These are phyloP conservation scores for Rutpela maculata DNA, from an alignment of 2,888 invertebrate species.

Conservation along the genomic window DNA sequence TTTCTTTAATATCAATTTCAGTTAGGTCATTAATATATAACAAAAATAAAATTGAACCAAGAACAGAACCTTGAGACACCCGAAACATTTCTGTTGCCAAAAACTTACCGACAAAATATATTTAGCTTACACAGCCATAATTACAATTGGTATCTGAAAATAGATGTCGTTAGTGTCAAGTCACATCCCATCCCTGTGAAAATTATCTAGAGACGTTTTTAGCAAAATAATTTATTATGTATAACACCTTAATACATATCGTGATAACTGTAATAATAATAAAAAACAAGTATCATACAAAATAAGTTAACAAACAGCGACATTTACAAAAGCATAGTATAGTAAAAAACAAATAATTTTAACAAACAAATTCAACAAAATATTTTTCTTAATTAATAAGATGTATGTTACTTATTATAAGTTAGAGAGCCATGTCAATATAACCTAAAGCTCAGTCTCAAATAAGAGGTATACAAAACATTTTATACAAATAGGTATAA, in stretches of 20 bases:
- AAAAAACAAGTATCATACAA: not conserved
- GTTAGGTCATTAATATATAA: no score
- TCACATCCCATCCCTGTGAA: no score
- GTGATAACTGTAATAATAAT: not conserved
- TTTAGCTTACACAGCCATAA: no score
- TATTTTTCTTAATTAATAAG: not conserved
- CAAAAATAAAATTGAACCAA: no score
- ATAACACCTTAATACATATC: not conserved
- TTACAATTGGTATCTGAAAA: no score
- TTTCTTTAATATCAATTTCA: no score
- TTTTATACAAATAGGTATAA: not conserved
- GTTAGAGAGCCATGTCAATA: not conserved
- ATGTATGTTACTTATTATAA: not conserved
- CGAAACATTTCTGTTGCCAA: no score
- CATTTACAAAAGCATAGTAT: not conserved
- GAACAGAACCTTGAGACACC: no score
- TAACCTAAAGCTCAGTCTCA: constrained; percentile 13
- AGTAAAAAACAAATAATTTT: not conserved
- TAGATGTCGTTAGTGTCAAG: no score
- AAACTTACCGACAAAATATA: no score
- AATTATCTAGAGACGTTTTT: not conserved
- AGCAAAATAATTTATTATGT: not conserved
- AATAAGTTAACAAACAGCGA: not conserved
- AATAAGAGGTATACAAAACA: constrained; percentile 6
- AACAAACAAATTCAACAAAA: not conserved